Conservation (phyloP, 2,888 invertebrate species). For the Operophtera brumata region DNA sequence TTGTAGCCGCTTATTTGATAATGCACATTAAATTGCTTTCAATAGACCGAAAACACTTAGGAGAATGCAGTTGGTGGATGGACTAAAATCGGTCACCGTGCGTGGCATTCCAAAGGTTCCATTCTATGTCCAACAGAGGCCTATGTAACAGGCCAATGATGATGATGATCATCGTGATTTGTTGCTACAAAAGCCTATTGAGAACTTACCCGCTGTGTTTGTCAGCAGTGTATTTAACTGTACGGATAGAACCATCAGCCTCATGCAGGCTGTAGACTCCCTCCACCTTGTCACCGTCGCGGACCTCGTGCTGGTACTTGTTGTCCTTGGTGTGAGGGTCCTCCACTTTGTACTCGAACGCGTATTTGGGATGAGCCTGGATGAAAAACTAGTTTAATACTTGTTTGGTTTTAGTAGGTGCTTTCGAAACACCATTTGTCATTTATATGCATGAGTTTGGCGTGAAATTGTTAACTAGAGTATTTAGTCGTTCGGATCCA, state of each 20-base stretch:
- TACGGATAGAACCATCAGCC: conserved; percentile 78
- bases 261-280: conserved; percentile 82
- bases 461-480: no score
- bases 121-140: not conserved
- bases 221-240: conserved; percentile 78
- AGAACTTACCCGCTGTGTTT: conserved; percentile 68
- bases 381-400: not conserved
- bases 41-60: no score
- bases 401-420: no score
- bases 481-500: no score
- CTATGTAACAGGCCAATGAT: not conserved
- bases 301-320: conserved; percentile 76
- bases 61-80: no score
- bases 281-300: conserved; percentile 76
- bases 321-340: conserved; percentile 80
- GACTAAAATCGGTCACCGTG: no score
- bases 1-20: no score
- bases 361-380: conserved; percentile 75
- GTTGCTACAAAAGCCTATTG: not conserved
- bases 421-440: no score
- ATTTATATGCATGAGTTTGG: no score
- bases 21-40: no score
- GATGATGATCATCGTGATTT: not conserved
- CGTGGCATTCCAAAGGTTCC: no score
- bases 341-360: conserved; percentile 74